Evolutionary conservation across 2,888 invertebrate genomes (phyloP).

Genomic region (Apamea anceps): DNA sequence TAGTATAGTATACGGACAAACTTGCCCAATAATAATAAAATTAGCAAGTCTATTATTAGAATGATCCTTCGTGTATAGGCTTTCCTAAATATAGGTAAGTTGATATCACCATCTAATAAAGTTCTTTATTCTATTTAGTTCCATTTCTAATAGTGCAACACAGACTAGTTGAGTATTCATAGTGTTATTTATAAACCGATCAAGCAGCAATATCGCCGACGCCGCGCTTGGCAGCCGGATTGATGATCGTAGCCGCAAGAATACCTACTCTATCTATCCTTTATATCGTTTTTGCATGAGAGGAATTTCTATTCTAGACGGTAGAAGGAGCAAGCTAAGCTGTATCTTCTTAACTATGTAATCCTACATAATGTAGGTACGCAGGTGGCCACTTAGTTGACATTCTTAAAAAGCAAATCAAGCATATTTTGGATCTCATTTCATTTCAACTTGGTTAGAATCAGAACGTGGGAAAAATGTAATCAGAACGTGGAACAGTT

Average conservation of each 20-base stretch:
- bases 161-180: slow-evolving; percentile 40
- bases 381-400: neutral
- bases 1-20: neutral
- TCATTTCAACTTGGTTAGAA: neutral
- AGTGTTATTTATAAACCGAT: slow-evolving; percentile 29
- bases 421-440: neutral
- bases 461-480: neutral
- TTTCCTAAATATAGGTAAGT: neutral
- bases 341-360: neutral
- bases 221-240: slow-evolving; percentile 29
- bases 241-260: slow-evolving; percentile 32
- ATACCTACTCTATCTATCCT: neutral
- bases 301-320: neutral
- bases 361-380: neutral
- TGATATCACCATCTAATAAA: neutral
- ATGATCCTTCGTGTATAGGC: neutral
- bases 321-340: neutral
- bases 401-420: neutral
- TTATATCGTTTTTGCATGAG: neutral
- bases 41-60: neutral
- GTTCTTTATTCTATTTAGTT: neutral
- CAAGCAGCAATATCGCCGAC: slow-evolving; percentile 20
- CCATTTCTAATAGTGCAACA: neutral
- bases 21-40: neutral
- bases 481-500: no score